Evolutionary conservation across 2,888 invertebrate genomes (phyloP), one percentile per base, ranked within the genome.

Genomic region (Rapana venosa): DNA sequence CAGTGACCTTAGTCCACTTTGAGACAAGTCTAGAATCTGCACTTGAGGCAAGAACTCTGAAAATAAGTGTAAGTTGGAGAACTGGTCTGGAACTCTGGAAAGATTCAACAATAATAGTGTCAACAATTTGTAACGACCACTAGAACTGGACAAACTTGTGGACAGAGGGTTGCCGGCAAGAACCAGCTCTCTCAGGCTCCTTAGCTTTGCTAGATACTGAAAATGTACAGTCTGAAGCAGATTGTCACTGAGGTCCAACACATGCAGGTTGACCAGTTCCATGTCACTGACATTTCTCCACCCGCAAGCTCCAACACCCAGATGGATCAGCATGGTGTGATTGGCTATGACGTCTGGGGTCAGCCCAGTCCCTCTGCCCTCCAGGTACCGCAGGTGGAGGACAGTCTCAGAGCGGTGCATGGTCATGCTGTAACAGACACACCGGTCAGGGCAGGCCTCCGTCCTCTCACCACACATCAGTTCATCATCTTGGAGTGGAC

Each of bases 401-500:
- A 66, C 17, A 17, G 26, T 66, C 17, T 26, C 20, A 2, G 66
- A 66, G 66, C 66, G 26, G 13, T 22, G 13, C 66, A 36, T 1
- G 26, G 85, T 30, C 35, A 47, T 17, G n/a, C 85, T 56, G n/a
- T 85, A 61, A 26, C 85, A 85, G 15, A 30, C 30, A 58, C 85
- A 85, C 15, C 58, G 4, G n/a, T 85, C 83, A 36, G 83, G 83
- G n/a, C 83, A 83, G 20, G 35, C 5, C 6, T 35, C 32, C 15
- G 17, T 79, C 2, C 1, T 79, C 17, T 32, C 15, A 30, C 20
- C 17, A 17, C 85, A 61, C 15, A 85, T 8, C 22, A n/a, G n/a
- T 35, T 79, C 79, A 35, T 79, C 79, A 35, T 56, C 85, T 26
- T 35, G 85, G 15, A 47, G n/a, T 35, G 85, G 85, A 56, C 85